Conservation (phyloP, 2,797 vertebrate species). For the Arrhamphus sclerolepis region DNA sequence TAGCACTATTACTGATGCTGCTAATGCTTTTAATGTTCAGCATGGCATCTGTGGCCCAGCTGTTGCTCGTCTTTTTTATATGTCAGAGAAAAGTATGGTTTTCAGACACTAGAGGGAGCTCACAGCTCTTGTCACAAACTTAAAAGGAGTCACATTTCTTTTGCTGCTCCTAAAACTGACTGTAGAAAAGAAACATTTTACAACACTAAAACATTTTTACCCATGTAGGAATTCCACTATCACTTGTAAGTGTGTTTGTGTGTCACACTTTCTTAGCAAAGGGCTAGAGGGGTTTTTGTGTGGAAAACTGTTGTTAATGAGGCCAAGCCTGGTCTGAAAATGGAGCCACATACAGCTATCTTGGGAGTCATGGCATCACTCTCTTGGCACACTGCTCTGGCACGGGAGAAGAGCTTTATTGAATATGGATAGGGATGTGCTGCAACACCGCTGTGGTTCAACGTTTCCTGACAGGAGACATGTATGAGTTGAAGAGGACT, state of each 20-base stretch:
- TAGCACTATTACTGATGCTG: constrained; percentile 8
- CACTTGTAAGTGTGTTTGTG: neutral
- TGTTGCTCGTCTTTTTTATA: constrained; percentile 17
- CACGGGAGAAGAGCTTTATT: constrained; percentile 18
- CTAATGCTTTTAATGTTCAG: constrained; percentile 3
- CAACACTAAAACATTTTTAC: constrained; percentile 5
- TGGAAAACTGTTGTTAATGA: constrained; percentile 11
- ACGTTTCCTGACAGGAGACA: constrained; percentile 12
- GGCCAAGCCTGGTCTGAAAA: constrained; percentile 10
- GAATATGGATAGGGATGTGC: constrained; percentile 40
- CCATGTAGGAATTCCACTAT: neutral
- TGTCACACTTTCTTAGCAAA: neutral
- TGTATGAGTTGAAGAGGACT: neutral
- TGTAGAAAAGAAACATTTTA: neutral
- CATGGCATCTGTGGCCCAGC: constrained; percentile 9
- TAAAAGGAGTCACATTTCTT: neutral
- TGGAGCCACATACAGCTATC: constrained; percentile 23
- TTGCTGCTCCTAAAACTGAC: constrained; percentile 14
- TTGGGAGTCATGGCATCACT: constrained; percentile 30
- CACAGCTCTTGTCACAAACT: constrained; percentile 35
- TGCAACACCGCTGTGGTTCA: constrained; percentile 18
- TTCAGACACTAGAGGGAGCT: constrained; percentile 69
- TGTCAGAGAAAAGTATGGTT: neutral
- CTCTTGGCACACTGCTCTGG: constrained; percentile 10
- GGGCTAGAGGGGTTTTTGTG: neutral